phyloP scores from a whole-genome alignment of 2,113 vertebrate genomes.

The Pterophyllum scalare region DNA sequence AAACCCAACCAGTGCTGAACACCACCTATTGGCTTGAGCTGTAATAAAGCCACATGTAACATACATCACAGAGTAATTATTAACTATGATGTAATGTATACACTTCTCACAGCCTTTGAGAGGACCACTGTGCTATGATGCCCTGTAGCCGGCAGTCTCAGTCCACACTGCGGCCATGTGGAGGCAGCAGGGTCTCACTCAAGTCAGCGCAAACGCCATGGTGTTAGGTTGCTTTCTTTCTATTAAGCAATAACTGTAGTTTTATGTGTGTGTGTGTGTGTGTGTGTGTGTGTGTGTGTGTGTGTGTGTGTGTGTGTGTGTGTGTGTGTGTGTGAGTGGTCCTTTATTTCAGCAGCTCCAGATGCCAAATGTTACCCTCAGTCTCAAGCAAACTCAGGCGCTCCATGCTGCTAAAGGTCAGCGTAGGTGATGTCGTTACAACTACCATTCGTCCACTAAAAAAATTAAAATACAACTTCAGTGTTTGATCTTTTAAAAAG shows the following conservation, averaged over 20 bases:
- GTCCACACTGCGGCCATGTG: not conserved
- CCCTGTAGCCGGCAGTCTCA: not conserved
- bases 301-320: too few species aligned
- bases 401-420: not conserved
- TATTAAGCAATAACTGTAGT: not conserved
- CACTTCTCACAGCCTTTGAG: not conserved
- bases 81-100: not conserved
- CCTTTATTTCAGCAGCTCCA: not conserved
- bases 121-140: not conserved
- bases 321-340: too few species aligned
- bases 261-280: not conserved
- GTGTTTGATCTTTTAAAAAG: not conserved
- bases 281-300: too few species aligned
- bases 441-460: not conserved
- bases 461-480: not conserved
- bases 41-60: not conserved
- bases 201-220: not conserved
- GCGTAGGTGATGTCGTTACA: not conserved
- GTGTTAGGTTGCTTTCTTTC: not conserved
- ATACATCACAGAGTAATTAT: not conserved
- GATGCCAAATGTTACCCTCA: not conserved
- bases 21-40: not conserved
- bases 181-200: conserved; percentile 15
- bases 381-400: not conserved
- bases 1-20: not conserved